A percentile compares a stretch with the other conserved stretches of the same genome.
phyloP scores from a whole-genome alignment of 2,797 vertebrate species.

The Pseudochirops cupreus region DNA sequence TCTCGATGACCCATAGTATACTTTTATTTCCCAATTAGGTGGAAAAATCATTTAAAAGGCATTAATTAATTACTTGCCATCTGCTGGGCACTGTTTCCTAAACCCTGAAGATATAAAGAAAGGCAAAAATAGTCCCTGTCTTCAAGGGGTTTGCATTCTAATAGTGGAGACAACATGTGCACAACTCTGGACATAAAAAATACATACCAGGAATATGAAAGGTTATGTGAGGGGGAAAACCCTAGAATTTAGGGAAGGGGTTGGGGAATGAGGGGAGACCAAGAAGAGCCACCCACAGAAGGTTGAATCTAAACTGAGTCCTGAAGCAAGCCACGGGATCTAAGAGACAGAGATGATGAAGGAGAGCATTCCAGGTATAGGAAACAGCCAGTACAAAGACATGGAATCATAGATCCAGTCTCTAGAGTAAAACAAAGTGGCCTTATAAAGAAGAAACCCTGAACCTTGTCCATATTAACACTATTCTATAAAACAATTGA shows the following conservation, averaged over 20 bases:
- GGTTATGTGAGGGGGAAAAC: too few species aligned
- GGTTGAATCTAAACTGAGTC: not conserved
- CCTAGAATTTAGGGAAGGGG: too few species aligned
- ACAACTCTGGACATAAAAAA: not conserved
- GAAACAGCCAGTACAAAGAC: not conserved
- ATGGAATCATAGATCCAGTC: not conserved
- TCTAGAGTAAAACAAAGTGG: conserved; percentile 18
- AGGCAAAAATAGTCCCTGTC: too few species aligned
- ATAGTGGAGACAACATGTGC: not conserved
- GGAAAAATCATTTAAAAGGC: conserved; percentile 3
- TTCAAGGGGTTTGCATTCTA: not conserved
- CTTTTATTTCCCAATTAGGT: not conserved
- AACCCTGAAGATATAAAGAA: not conserved
- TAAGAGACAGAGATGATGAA: not conserved
- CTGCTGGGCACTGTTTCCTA: not conserved
- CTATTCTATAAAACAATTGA: not conserved
- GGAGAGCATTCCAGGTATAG: not conserved
- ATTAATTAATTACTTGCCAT: not conserved
- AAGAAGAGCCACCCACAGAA: not conserved
- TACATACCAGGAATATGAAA: not conserved
- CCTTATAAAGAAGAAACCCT: conserved; percentile 1
- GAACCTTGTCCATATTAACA: not conserved
- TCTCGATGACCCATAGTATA: not conserved
- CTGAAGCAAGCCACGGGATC: not conserved
- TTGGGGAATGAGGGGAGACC: not conserved